Evolutionary conservation across 2,113 vertebrate genomes (phyloP), one percentile per base, ranked within the genome.

Genomic region (Myiopsitta monachus): DNA sequence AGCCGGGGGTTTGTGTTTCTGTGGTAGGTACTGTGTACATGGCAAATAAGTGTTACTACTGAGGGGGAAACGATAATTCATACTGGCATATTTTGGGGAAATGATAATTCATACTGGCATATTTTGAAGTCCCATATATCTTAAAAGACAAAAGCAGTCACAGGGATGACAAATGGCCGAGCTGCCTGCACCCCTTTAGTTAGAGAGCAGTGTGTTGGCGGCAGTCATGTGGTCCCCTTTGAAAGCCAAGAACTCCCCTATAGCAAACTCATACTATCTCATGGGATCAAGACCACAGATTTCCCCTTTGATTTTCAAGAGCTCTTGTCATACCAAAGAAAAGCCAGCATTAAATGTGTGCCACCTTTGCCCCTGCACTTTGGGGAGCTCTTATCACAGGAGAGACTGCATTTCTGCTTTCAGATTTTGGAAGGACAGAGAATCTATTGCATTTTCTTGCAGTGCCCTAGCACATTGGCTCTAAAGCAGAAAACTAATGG

Each of bases 301-400:
- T 76, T 94, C 63, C 38, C 63, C 70, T 92, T 10, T 93, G 93
- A 94, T 85, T 96, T 92, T 95, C 78, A 94, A 95, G 94, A 82
- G 87, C 93, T 89, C 91, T 92, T 94, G 66, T 87, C 81, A 87
- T 91, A 74, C 77, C 84, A 85, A 92, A 94, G 79, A 62, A 88
- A 93, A 88, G n/a, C 10, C 84, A 82, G 66, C 62, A 36, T 31
- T 87, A 87, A 91, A 82, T 79, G 36, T 68, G 69, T 91, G 73
- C 77, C 81, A 75, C 84, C 74, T 96, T 95, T 95, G 70, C 27
- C 57, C 49, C 41, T 57, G 52, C 47, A 52, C 57, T 91, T 91
- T 82, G 57, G 44, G 66, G 39, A 91, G 33, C 14, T 87, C 77
- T 87, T 91, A 81, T 38, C 33, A 1, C 57, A 69, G 47, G 8